phyloP scores from a whole-genome alignment of 1,140 invertebrate genomes.

The Argopecten irradians region DNA sequence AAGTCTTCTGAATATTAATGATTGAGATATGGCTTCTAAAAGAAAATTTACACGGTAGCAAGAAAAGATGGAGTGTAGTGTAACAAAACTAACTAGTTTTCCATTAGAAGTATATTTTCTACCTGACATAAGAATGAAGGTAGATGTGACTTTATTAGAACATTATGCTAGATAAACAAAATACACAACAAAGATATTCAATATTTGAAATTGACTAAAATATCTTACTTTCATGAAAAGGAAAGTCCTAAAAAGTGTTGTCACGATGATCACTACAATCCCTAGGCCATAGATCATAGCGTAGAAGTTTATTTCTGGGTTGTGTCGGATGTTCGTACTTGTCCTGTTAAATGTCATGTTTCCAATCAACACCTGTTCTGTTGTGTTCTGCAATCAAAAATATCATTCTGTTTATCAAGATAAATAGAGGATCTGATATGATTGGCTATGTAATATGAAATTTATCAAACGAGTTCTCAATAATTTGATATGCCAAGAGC shows the following conservation, averaged over 20 bases:
- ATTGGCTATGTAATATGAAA: neutral
- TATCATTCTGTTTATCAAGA: neutral
- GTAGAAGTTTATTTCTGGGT: slow-evolving; percentile 79
- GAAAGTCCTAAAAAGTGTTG: slow-evolving; percentile 80
- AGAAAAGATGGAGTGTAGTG: neutral
- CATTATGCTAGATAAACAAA: too few species aligned
- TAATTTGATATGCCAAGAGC: too few species aligned
- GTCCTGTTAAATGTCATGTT: slow-evolving; percentile 50
- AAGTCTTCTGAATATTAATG: too few species aligned
- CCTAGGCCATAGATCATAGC: slow-evolving; percentile 79
- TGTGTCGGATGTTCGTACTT: slow-evolving; percentile 76
- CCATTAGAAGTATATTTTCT: too few species aligned
- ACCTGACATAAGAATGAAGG: too few species aligned
- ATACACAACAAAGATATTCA: too few species aligned
- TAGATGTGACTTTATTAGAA: too few species aligned
- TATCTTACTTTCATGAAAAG: slow-evolving; percentile 79
- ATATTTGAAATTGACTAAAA: neutral
- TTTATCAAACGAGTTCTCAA: neutral
- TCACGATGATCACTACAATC: slow-evolving; percentile 79
- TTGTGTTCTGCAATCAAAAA: slow-evolving; percentile 59
- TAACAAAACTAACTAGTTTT: too few species aligned
- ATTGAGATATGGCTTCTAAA: neutral
- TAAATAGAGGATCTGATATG: neutral
- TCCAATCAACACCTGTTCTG: slow-evolving; percentile 41
- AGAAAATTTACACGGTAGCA: neutral